Percentiles rank a stretch among this genome's conserved stretches.
phyloP scores from a whole-genome alignment of 2,888 invertebrate species.

The Platynereis dumerilii region DNA sequence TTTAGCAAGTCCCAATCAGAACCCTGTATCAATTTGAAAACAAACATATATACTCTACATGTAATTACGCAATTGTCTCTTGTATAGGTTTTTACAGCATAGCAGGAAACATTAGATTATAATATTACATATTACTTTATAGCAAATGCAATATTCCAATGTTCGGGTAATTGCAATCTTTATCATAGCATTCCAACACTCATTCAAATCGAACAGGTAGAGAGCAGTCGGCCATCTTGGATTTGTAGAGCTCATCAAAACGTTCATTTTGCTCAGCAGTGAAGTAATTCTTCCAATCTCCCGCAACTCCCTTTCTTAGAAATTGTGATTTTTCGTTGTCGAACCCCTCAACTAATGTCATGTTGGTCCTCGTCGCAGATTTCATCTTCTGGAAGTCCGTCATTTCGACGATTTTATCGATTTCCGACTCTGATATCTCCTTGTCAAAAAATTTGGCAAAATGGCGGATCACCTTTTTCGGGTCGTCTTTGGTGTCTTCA shows the following conservation, averaged over 20 bases:
- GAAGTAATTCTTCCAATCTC: slow-evolving; percentile 6
- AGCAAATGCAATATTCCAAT: too few relatives aligned
- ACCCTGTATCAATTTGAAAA: too few relatives aligned
- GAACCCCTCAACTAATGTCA: not conserved
- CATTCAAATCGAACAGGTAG: not conserved
- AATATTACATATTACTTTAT: too few relatives aligned
- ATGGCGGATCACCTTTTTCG: slow-evolving; percentile 2
- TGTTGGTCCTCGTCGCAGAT: not conserved
- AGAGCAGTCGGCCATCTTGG: not conserved
- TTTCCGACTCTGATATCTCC: not conserved
- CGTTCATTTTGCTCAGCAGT: not conserved
- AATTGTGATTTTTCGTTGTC: not conserved
- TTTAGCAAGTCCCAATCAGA: too few relatives aligned
- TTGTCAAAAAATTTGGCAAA: not conserved
- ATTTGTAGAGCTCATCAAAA: not conserved
- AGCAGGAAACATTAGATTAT: too few relatives aligned
- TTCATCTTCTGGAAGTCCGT: not conserved
- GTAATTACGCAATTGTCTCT: too few relatives aligned
- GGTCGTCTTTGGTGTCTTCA: not conserved
- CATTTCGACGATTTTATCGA: not conserved
- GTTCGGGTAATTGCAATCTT: too few relatives aligned
- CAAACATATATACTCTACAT: too few relatives aligned
- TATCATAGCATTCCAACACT: too few relatives aligned
- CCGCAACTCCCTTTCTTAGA: not conserved
- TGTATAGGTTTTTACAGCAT: too few relatives aligned